Percentiles rank a stretch among this genome's conserved stretches.
These are phyloP conservation scores for Microcaecilia unicolor DNA, from an alignment of 2,797 vertebrate genomes.

Conservation along the genomic window DNA sequence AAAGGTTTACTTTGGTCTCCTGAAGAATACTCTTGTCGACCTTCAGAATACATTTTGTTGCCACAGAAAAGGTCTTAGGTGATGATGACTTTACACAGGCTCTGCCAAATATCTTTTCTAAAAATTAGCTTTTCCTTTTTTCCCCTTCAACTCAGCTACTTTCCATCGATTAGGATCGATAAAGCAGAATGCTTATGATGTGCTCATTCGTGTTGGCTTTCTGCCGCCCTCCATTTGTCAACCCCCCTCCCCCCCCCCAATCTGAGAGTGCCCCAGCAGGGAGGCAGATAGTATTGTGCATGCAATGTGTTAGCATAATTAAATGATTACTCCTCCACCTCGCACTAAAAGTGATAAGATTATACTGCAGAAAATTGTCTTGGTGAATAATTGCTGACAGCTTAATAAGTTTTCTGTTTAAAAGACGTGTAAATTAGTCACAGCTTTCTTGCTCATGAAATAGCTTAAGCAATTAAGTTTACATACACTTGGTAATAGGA, in stretches of 20 bases:
- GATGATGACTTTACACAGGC: too few relatives aligned
- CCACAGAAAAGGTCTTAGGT: too few relatives aligned
- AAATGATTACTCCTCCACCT: neutral
- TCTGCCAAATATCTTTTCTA: too few relatives aligned
- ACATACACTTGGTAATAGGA: neutral
- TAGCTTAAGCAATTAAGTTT: neutral
- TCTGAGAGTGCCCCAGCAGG: neutral
- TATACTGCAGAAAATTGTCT: conserved; percentile 5
- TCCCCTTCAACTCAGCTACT: too few relatives aligned
- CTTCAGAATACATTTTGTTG: too few relatives aligned
- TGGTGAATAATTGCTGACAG: conserved; percentile 2
- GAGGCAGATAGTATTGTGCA: neutral
- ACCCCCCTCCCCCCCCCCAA: too few relatives aligned
- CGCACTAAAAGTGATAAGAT: conserved; percentile 1
- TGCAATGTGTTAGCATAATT: neutral
- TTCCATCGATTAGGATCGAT: too few relatives aligned
- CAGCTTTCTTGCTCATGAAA: neutral
- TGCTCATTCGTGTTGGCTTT: too few relatives aligned
- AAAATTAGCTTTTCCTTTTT: too few relatives aligned
- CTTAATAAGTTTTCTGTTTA: conserved; percentile 7
- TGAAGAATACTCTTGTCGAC: too few relatives aligned
- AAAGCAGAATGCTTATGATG: too few relatives aligned
- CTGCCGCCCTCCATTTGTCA: neutral
- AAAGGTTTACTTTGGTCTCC: too few relatives aligned
- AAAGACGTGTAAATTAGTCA: conserved; percentile 3